These are phyloP conservation scores for Hydroisotoma schaefferi DNA, from an alignment of 2,888 invertebrate species.

Conservation along the genomic window DNA sequence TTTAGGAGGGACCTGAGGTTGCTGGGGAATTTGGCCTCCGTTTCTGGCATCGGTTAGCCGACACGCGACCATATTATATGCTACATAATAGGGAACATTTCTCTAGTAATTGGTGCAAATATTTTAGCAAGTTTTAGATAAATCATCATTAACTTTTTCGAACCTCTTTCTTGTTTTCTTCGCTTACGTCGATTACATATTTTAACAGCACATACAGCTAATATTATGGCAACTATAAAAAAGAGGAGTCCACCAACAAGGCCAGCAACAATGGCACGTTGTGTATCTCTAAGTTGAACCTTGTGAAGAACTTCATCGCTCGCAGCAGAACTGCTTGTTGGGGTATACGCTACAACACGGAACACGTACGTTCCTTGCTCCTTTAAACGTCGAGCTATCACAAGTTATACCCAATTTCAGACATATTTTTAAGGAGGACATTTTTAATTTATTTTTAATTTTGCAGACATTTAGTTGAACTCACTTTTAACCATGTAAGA, in stretches of 20 bases:
- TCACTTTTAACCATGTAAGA: conserved; percentile 70
- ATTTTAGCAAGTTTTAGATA: not conserved
- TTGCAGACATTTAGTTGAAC: not conserved
- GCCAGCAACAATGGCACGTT: conserved; percentile 93
- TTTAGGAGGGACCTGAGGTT: conserved; percentile 90
- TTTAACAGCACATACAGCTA: conserved; percentile 95
- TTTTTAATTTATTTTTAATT: not conserved
- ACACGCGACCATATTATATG: conserved; percentile 98
- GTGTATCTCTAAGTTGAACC: conserved; percentile 85
- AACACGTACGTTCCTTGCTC: conserved; percentile 54
- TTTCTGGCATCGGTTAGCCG: conserved; percentile 90
- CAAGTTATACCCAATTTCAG: too few relatives aligned
- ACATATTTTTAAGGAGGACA: not conserved
- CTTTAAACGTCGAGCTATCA: conserved; percentile 28
- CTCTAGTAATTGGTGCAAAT: too few relatives aligned
- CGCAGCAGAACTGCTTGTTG: conserved; percentile 69
- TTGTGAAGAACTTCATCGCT: conserved; percentile 85
- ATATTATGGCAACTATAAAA: conserved; percentile 94
- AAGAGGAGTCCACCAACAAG: conserved; percentile 95
- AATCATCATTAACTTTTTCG: not conserved
- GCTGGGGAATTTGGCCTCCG: conserved; percentile 64
- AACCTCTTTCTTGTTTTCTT: conserved; percentile 96
- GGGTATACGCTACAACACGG: conserved; percentile 82
- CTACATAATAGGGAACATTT: conserved; percentile 64
- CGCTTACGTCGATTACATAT: conserved; percentile 96